phyloP scores from a whole-genome alignment of 2,888 invertebrate species.

The Emmelina monodactyla region DNA sequence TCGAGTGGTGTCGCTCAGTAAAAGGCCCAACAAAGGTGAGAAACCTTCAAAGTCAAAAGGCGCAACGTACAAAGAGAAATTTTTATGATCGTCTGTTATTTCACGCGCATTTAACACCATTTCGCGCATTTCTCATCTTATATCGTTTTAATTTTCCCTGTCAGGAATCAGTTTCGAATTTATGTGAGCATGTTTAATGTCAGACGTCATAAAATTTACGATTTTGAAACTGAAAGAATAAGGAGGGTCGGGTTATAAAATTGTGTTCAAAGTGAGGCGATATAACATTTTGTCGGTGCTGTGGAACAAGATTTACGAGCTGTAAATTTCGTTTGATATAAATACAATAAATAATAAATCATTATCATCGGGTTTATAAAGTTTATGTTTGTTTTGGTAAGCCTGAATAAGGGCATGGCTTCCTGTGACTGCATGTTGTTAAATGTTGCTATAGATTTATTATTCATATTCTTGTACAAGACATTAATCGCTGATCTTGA shows the following conservation, averaged over 20 bases:
- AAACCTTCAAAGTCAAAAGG: conserved; percentile 41
- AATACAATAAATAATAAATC: conserved; percentile 1
- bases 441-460: too few relatives aligned
- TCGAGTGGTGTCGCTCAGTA: conserved; percentile 42
- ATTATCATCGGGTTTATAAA: not conserved
- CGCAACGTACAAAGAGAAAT: conserved; percentile 41
- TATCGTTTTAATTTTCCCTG: conserved; percentile 34
- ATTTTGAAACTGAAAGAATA: conserved; percentile 26
- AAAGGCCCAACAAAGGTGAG: conserved; percentile 44
- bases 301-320: conserved; percentile 35
- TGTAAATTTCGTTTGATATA: conserved; percentile 22
- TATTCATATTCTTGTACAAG: too few relatives aligned
- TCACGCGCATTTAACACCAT: conserved; percentile 56
- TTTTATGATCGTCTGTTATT: conserved; percentile 56
- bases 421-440: conserved; percentile 26
- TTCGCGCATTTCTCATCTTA: conserved; percentile 46
- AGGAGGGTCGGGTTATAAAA: conserved; percentile 43
- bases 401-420: conserved; percentile 22
- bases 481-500: too few relatives aligned
- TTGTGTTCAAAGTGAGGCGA: conserved; percentile 37
- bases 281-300: conserved; percentile 36
- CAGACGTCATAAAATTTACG: conserved; percentile 35
- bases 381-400: not conserved
- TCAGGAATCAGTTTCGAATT: conserved; percentile 34
- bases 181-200: conserved; percentile 35